phyloP scores from a whole-genome alignment of 2,797 vertebrate genomes.

The Galago senegalensis region DNA sequence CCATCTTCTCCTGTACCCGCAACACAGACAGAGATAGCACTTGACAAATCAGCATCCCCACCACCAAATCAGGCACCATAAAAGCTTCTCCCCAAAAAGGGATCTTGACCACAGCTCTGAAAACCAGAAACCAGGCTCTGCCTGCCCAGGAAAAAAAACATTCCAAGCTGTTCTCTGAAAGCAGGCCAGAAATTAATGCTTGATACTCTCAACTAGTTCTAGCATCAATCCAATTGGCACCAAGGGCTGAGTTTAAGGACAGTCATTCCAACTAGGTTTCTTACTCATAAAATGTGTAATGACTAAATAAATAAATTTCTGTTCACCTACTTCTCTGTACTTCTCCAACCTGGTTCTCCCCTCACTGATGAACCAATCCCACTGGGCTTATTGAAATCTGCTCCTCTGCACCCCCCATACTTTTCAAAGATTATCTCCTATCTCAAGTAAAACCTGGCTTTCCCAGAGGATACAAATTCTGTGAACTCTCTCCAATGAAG shows the following conservation, averaged over 20 bases:
- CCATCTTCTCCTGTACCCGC: neutral
- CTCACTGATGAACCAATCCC: neutral
- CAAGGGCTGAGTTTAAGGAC: neutral
- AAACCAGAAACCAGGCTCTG: neutral
- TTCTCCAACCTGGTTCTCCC: neutral
- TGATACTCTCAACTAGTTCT: neutral
- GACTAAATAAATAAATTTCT: neutral
- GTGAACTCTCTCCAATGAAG: neutral
- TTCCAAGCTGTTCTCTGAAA: constrained; percentile 13
- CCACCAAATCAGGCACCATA: neutral
- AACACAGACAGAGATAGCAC: neutral
- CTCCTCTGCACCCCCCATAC: constrained; percentile 7
- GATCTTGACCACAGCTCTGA: neutral
- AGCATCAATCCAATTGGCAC: neutral
- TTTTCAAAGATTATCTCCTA: neutral
- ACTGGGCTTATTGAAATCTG: neutral
- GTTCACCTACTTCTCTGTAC: neutral
- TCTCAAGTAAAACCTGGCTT: neutral
- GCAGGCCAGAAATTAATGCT: neutral
- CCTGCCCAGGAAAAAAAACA: neutral
- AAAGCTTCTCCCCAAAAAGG: constrained; percentile 28
- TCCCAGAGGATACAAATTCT: neutral
- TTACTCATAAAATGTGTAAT: neutral
- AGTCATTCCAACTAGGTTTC: neutral
- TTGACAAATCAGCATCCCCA: neutral